A percentile compares a stretch with the other conserved stretches of the same genome.
Evolutionary conservation across 2,797 vertebrate species (phyloP).

Genomic region (Poecilia gillii): DNA sequence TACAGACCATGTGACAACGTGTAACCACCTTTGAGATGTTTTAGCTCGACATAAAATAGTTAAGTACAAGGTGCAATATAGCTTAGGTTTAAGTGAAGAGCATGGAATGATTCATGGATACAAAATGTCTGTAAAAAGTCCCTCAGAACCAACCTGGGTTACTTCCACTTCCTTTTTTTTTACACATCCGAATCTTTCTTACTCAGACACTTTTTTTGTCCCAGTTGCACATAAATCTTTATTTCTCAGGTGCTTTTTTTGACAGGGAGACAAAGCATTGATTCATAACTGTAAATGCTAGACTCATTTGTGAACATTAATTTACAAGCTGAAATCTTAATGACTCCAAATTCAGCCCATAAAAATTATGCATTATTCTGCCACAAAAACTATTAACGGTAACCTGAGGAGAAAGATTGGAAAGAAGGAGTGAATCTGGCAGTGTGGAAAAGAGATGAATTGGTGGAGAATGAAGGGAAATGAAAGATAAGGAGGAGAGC

Average conservation of each 20-base stretch:
- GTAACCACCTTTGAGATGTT: not conserved
- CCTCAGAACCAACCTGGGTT: not conserved
- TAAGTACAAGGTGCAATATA: not conserved
- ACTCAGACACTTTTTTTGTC: not conserved
- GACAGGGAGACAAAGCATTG: not conserved
- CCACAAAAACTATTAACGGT: conserved; percentile 17
- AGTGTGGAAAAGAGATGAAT: conserved; percentile 21
- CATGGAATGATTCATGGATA: not conserved
- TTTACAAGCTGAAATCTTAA: not conserved
- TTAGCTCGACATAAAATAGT: not conserved
- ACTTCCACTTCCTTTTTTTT: not conserved
- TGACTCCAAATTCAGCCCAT: not conserved
- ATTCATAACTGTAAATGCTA: not conserved
- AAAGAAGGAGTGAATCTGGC: conserved; percentile 22
- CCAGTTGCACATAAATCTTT: not conserved
- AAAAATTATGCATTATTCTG: conserved; percentile 24
- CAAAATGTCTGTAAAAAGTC: not conserved
- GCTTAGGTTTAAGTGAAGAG: not conserved
- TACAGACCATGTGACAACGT: not conserved
- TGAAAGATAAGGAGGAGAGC: conserved; percentile 30
- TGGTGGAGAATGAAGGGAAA: conserved; percentile 29
- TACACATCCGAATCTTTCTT: not conserved
- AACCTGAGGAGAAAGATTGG: conserved; percentile 27
- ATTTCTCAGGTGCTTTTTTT: not conserved
- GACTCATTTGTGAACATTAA: not conserved